Conservation (phyloP, 1,140 invertebrate genomes). For the Drosophila ambigua region DNA sequence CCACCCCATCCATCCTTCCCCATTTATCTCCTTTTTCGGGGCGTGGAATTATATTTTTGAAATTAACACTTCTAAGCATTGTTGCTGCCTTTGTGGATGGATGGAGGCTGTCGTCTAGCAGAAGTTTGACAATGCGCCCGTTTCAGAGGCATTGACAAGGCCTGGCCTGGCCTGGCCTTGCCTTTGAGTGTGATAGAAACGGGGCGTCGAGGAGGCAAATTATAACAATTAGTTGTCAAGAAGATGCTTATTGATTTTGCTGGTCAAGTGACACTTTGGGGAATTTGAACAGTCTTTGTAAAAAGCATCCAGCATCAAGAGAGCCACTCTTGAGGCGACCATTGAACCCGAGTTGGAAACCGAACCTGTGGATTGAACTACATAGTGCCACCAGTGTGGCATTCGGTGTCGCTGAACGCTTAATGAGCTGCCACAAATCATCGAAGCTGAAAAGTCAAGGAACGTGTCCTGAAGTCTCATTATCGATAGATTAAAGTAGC, state of each 20-base stretch:
- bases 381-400: conserved; percentile 4
- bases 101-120: conserved; percentile 28
- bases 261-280: conserved; percentile 63
- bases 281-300: conserved; percentile 50
- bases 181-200: conserved; percentile 11
- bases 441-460: conserved; percentile 59
- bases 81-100: conserved; percentile 21
- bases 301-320: conserved; percentile 1
- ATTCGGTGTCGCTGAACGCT: conserved; percentile 27
- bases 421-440: conserved; percentile 57
- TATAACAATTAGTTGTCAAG: conserved; percentile 70
- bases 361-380: conserved; percentile 28
- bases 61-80: conserved; percentile 69
- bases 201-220: conserved; percentile 43
- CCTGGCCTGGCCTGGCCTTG: conserved; percentile 3
- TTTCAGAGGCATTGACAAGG: conserved; percentile 19
- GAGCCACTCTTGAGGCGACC: conserved; percentile 3
- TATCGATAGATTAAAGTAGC: conserved; percentile 47
- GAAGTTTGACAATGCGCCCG: conserved; percentile 41
- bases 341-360: conserved; percentile 33
- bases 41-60: conserved; percentile 54
- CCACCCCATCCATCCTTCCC: conserved; percentile 1
- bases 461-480: conserved; percentile 39
- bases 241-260: conserved; percentile 69
- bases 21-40: conserved; percentile 5